Conservation (phyloP, 2,797 vertebrate genomes). For the Spondyliosoma cantharus region DNA sequence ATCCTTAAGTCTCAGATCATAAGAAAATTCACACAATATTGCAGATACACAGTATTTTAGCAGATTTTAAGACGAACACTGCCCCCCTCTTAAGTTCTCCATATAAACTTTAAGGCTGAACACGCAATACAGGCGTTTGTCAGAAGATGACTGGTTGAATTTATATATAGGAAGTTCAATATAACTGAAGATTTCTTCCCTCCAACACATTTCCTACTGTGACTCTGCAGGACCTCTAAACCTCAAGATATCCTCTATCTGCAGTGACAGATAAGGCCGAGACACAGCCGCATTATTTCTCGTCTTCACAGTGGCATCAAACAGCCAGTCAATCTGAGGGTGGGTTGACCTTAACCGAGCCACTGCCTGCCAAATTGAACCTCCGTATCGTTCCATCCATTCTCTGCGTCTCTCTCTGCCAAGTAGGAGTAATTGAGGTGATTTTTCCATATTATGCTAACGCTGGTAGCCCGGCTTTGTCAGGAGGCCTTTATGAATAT, state of each 20-base stretch:
- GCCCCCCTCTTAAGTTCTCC: background rate
- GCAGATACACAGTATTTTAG: background rate
- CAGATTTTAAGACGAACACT: background rate
- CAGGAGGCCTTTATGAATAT: slow-evolving; percentile 61
- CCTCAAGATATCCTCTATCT: slow-evolving; percentile 22
- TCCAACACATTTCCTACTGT: slow-evolving; percentile 11
- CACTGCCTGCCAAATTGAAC: slow-evolving; percentile 55
- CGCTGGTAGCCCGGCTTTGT: slow-evolving; percentile 52
- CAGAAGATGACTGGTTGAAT: background rate
- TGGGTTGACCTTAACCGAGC: slow-evolving; percentile 62
- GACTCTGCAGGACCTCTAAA: slow-evolving; percentile 22
- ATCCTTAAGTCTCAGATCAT: background rate
- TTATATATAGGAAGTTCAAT: background rate
- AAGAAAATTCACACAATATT: too few species aligned
- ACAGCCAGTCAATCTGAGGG: slow-evolving; percentile 45
- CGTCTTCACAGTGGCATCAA: slow-evolving; percentile 41
- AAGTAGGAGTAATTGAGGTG: slow-evolving; percentile 68
- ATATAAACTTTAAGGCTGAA: background rate
- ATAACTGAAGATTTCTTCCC: slow-evolving; percentile 5
- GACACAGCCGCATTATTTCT: slow-evolving; percentile 32
- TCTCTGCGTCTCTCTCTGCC: slow-evolving; percentile 48
- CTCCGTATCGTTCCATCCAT: slow-evolving; percentile 48
- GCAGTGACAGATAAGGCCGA: slow-evolving; percentile 46
- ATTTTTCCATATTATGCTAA: slow-evolving; percentile 72
- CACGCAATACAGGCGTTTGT: background rate